phyloP scores from a whole-genome alignment of 1,140 invertebrate species.

The Calephelis virginiensis region DNA sequence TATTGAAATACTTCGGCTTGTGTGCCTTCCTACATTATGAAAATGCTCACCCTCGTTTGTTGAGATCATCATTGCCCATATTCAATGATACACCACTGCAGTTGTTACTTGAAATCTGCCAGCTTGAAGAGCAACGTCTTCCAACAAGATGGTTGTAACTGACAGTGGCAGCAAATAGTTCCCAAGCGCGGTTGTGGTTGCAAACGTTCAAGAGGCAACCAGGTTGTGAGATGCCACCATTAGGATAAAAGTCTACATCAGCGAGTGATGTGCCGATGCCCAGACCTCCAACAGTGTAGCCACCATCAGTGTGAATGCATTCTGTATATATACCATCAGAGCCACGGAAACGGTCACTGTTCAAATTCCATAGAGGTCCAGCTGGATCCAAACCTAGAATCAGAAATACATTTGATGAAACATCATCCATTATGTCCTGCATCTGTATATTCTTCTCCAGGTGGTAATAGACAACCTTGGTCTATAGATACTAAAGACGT shows the following conservation, averaged over 20 bases:
- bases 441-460: no score
- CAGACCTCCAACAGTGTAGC: conserved; percentile 76
- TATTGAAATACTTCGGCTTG: no score
- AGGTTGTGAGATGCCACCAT: conserved; percentile 81
- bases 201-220: conserved; percentile 77
- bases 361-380: conserved; percentile 50
- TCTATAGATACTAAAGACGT: no score
- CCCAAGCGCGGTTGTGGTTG: conserved; percentile 81
- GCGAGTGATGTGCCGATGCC: conserved; percentile 72
- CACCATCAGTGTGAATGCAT: conserved; percentile 85
- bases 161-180: conserved; percentile 78
- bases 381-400: conserved; percentile 32
- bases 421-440: no score
- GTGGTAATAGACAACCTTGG: no score
- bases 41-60: no score
- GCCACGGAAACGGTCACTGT: conserved; percentile 70
- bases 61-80: no score
- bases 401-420: no score
- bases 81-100: no score
- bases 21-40: no score
- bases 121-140: conserved; percentile 26
- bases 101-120: no score
- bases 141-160: conserved; percentile 47
- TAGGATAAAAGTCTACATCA: conserved; percentile 90
- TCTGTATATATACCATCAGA: conserved; percentile 82